Percentiles rank a stretch among this genome's conserved stretches.
Conservation (phyloP, 2,113 vertebrate species). For the Myotis brandtii region DNA sequence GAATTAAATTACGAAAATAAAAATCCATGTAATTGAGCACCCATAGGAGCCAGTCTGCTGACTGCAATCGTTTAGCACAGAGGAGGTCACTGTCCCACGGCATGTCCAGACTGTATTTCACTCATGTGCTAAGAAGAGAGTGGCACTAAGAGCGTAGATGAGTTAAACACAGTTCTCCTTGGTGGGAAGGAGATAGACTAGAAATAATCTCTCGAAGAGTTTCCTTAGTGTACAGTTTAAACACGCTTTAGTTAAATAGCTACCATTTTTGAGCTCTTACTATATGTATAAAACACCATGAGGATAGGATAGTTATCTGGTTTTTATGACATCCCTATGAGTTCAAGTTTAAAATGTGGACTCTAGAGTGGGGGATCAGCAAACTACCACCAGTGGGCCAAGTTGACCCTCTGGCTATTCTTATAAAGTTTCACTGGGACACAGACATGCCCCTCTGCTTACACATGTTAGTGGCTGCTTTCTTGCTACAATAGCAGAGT, state of each 20-base stretch:
- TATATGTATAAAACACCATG: not conserved
- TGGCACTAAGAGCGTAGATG: not conserved
- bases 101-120: not conserved
- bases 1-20: too few relatives aligned
- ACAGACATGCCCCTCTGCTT: not conserved
- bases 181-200: not conserved
- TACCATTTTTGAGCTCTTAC: not conserved
- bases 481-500: rapidly evolving
- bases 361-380: not conserved
- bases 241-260: not conserved
- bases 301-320: not conserved
- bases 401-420: not conserved
- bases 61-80: too few relatives aligned
- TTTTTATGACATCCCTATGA: not conserved
- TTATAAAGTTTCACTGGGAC: not conserved
- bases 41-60: too few relatives aligned
- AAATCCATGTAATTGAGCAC: too few relatives aligned
- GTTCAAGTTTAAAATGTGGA: not conserved
- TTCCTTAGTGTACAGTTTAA: not conserved
- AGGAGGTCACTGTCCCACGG: too few relatives aligned
- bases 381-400: not conserved
- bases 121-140: not conserved
- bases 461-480: not conserved
- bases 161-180: not conserved
- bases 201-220: not conserved